Evolutionary conservation across 2,888 invertebrate genomes (phyloP).

Genomic region (Pachydiplax longipennis): DNA sequence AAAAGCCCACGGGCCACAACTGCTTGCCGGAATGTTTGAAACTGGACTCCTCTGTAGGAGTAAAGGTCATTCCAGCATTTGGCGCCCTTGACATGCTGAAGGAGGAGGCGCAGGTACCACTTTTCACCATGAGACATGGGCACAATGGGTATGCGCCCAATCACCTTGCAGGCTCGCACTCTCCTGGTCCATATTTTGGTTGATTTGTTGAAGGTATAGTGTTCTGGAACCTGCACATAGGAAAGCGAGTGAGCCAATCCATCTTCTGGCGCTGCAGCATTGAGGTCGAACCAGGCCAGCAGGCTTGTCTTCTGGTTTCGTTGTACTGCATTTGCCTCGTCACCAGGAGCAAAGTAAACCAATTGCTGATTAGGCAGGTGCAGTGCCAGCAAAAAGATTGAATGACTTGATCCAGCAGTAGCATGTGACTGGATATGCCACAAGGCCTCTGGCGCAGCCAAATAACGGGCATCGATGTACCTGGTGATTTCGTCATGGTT

Average conservation of each 20-base stretch:
- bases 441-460: neutral
- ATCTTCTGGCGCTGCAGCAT: neutral
- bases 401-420: neutral
- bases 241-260: neutral
- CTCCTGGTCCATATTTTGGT: neutral
- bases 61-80: no score
- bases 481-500: neutral
- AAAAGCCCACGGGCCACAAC: neutral
- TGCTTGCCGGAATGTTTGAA: neutral
- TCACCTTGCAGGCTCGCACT: neutral
- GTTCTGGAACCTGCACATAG: neutral
- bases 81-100: no score
- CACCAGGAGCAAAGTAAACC: neutral
- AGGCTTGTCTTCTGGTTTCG: neutral
- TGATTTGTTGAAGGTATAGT: neutral
- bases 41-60: no score
- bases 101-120: no score
- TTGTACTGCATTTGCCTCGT: neutral
- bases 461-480: neutral
- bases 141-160: neutral
- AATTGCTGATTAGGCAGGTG: neutral
- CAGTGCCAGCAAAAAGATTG: neutral
- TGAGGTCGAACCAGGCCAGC: neutral
- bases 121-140: no score
- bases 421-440: neutral